These are phyloP conservation scores for Subacronicta megacephala DNA, from an alignment of 2,888 invertebrate species.

Conservation along the genomic window DNA sequence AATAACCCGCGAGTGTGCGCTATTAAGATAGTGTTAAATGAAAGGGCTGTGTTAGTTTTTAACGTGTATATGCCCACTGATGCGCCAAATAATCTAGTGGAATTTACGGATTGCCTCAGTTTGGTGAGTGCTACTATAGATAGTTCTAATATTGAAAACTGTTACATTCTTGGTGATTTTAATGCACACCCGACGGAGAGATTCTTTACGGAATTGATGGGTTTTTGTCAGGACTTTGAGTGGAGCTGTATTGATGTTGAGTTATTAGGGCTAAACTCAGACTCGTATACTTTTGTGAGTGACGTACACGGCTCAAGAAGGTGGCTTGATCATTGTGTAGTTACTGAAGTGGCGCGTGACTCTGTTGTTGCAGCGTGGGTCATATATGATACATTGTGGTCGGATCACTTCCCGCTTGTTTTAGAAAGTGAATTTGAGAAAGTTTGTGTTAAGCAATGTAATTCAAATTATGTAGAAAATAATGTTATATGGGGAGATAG, in stretches of 20 bases:
- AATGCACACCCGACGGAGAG: neutral
- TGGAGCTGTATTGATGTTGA: neutral
- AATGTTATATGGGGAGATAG: no score
- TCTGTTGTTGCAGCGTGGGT: neutral
- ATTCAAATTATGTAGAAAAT: no score
- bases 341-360: neutral
- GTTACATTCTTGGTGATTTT: neutral
- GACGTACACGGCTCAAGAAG: neutral
- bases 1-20: slow-evolving; percentile 2
- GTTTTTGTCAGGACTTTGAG: no score
- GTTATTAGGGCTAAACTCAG: neutral
- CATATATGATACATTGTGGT: no score
- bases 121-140: slow-evolving; percentile 2
- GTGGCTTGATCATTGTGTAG: neutral
- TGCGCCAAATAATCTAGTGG: neutral
- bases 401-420: no score
- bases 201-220: neutral
- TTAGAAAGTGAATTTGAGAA: no score
- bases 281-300: neutral
- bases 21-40: neutral
- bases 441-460: no score
- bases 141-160: neutral
- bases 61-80: slow-evolving; percentile 3
- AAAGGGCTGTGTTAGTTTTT: neutral
- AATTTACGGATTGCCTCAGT: neutral